phyloP scores from a whole-genome alignment of 1,140 invertebrate species.

The Brachionus koreanus region DNA sequence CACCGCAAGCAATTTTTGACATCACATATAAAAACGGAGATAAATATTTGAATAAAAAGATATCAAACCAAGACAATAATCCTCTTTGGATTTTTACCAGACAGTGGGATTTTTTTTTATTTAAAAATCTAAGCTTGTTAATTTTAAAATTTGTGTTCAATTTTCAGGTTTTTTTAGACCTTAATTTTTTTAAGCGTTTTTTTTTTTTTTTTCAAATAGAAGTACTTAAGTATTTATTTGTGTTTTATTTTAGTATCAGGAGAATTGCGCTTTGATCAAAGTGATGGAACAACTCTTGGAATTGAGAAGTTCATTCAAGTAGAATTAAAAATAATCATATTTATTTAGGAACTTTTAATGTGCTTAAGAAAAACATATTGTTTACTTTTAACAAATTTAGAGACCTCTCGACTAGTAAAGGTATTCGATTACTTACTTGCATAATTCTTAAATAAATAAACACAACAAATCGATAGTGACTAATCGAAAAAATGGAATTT shows the following conservation, averaged over 20 bases:
- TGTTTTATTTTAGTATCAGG: background rate
- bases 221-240: too few relatives aligned
- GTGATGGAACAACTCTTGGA: background rate
- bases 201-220: background rate
- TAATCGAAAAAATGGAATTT: conserved; percentile 40
- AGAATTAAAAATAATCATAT: background rate
- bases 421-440: conserved; percentile 27
- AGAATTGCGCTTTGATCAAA: background rate
- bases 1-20: background rate
- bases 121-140: background rate
- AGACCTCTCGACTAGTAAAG: background rate
- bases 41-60: background rate
- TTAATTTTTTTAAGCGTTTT: background rate
- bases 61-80: conserved; percentile 28
- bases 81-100: conserved; percentile 8
- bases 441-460: conserved; percentile 29
- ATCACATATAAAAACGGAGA: background rate
- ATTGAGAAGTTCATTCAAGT: background rate
- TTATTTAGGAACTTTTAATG: conserved; percentile 22
- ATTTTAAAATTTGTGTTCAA: background rate
- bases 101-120: background rate
- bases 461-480: conserved; percentile 28
- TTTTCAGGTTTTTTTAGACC: background rate
- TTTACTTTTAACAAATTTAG: conserved; percentile 37
- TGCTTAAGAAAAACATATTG: background rate